Evolutionary conservation across 1,140 invertebrate genomes (phyloP).

Genomic region (Aphidius ervi): DNA sequence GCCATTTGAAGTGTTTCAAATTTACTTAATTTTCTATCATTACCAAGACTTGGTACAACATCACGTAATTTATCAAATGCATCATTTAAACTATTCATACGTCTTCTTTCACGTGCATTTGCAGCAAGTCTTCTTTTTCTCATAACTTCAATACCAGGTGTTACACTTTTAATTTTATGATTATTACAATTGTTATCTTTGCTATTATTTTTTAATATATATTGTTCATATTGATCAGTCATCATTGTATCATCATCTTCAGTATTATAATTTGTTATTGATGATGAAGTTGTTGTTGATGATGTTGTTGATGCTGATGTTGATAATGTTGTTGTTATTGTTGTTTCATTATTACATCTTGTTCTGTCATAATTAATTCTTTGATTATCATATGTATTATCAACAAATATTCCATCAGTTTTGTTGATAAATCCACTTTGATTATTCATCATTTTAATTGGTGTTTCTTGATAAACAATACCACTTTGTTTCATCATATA

Average conservation of each 20-base stretch:
- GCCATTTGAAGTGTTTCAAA: constrained; percentile 82
- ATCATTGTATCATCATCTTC: no score
- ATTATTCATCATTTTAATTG: not conserved
- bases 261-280: no score
- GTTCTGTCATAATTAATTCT: constrained; percentile 14
- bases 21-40: constrained; percentile 73
- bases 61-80: constrained; percentile 73
- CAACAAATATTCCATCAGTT: constrained; percentile 1
- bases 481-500: not conserved
- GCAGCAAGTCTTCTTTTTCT: constrained; percentile 65
- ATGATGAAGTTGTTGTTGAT: no score
- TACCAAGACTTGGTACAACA: constrained; percentile 67
- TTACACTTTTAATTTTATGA: constrained; percentile 45
- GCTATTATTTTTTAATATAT: no score
- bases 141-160: constrained; percentile 55
- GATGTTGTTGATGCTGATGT: no score
- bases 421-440: not conserved
- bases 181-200: constrained; percentile 36
- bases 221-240: no score
- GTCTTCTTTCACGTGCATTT: constrained; percentile 71
- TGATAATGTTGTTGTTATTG: constrained; percentile 8
- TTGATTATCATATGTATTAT: not conserved
- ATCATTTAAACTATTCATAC: constrained; percentile 80
- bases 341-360: constrained; percentile 1
- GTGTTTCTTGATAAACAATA: constrained; percentile 4